Percentiles rank a stretch among this genome's conserved stretches.
phyloP scores from a whole-genome alignment of 1,140 invertebrate genomes.

The Caenorhabditis elegans region WBcel235 BX284602.5:5693501-5694000 shows the following conservation, averaged over 20 bases:
- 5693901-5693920: too few species aligned
- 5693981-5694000: too few species aligned
- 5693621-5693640: constrained; percentile 74
- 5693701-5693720: constrained; percentile 66
- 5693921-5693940: too few species aligned
- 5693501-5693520: constrained; percentile 80
- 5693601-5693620: constrained; percentile 81
- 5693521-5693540: constrained; percentile 67
- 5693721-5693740: constrained; percentile 67
- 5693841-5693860: too few species aligned
- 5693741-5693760: constrained; percentile 65
- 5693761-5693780: not conserved
- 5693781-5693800: too few species aligned
- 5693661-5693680: constrained; percentile 77
- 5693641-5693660: constrained; percentile 81
- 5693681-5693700: constrained; percentile 73
- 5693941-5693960: too few species aligned
- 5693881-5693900: too few species aligned
- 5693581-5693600: constrained; percentile 76
- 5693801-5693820: too few species aligned
- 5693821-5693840: too few species aligned
- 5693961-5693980: too few species aligned
- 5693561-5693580: not conserved
- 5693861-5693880: too few species aligned
- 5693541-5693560: not conserved